Percentiles rank a stretch among this genome's conserved stretches.
phyloP scores from a whole-genome alignment of 2,888 invertebrate genomes.

The Hipparchia sbordonii region DNA sequence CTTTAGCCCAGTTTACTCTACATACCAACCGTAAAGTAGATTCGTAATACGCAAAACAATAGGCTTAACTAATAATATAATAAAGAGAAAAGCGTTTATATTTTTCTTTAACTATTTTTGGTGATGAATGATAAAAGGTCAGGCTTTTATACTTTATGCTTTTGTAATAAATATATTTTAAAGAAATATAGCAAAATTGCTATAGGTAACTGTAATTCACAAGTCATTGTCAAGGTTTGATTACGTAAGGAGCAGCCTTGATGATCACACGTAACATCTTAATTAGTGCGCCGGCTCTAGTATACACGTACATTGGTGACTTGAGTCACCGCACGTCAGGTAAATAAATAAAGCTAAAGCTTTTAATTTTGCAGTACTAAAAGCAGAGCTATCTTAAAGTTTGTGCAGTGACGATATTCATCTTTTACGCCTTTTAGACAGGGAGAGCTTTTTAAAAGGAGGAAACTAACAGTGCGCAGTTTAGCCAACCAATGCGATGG shows the following conservation, averaged over 20 bases:
- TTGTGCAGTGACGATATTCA: too few species aligned
- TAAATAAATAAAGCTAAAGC: too few species aligned
- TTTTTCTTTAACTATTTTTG: not conserved
- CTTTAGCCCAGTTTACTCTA: not conserved
- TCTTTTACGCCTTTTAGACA: too few species aligned
- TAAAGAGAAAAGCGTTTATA: not conserved
- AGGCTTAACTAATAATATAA: not conserved
- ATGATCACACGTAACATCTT: conserved; percentile 25
- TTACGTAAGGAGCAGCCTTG: conserved; percentile 40
- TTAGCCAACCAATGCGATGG: not conserved
- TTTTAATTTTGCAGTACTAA: too few species aligned
- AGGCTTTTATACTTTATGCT: too few species aligned
- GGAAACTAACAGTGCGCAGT: conserved; percentile 1
- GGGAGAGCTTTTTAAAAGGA: not conserved
- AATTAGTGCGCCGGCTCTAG: conserved; percentile 17
- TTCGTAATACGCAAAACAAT: conserved; percentile 4
- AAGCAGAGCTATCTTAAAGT: too few species aligned
- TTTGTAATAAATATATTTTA: too few species aligned
- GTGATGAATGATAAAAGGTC: not conserved
- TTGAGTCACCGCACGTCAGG: not conserved
- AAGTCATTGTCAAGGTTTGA: conserved; percentile 43
- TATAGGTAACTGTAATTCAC: conserved; percentile 7
- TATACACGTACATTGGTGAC: not conserved
- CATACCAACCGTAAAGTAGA: conserved; percentile 7
- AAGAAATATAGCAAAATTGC: not conserved